A percentile compares a stretch with the other conserved stretches of the same genome.
Evolutionary conservation across 2,888 invertebrate species (phyloP).

Genomic region (Hylaea fasciaria): DNA sequence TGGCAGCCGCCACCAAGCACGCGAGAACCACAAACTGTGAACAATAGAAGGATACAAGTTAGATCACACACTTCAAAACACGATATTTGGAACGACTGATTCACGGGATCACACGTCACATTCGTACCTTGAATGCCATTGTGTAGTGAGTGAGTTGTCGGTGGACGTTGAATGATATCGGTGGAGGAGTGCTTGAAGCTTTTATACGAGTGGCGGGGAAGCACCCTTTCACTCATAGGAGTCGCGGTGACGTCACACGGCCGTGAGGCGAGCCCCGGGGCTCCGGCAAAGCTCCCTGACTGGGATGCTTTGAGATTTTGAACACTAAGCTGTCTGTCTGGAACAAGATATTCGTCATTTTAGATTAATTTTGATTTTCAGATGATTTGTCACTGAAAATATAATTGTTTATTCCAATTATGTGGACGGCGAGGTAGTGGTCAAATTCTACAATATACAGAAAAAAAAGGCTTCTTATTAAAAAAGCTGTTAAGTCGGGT

Average conservation of each 20-base stretch:
- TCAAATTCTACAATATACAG: too few species aligned
- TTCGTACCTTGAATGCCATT: conserved; percentile 80
- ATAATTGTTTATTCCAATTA: too few species aligned
- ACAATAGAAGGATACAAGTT: conserved; percentile 30
- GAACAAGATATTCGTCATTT: too few species aligned
- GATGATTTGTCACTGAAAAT: too few species aligned
- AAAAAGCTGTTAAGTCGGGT: not conserved
- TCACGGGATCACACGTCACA: conserved; percentile 31
- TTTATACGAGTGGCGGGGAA: conserved; percentile 72
- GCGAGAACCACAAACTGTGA: conserved; percentile 71
- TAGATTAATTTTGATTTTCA: too few species aligned
- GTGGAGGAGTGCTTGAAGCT: conserved; percentile 67
- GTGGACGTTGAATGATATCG: conserved; percentile 75
- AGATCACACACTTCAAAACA: conserved; percentile 22
- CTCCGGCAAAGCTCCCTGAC: conserved; percentile 48
- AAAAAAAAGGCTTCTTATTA: conserved; percentile 9
- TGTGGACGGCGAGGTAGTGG: too few species aligned
- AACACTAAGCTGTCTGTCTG: too few species aligned
- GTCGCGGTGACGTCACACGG: conserved; percentile 57
- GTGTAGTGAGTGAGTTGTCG: conserved; percentile 64
- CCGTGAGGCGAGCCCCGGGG: conserved; percentile 73
- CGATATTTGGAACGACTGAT: conserved; percentile 13
- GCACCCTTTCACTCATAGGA: conserved; percentile 77
- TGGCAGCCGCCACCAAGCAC: conserved; percentile 70
- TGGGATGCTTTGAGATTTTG: conserved; percentile 34